Evolutionary conservation across 1,140 invertebrate genomes (phyloP), one percentile per base, ranked within the genome.

Genomic region (Frieseomelitta varia): DNA sequence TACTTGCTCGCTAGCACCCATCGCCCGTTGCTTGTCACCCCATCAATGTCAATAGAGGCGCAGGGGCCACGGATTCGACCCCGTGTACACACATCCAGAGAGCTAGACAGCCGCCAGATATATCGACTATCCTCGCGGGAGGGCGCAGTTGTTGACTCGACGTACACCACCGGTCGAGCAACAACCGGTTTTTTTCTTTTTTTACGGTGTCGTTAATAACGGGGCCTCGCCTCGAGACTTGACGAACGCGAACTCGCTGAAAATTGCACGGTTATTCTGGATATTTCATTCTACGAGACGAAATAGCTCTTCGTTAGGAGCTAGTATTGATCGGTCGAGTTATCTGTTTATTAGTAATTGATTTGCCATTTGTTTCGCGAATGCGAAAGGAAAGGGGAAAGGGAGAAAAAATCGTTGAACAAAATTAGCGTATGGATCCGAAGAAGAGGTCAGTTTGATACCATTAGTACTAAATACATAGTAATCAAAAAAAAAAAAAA

Each of bases 51-150:
- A 84, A 89, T 88, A 85, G 88, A 85, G 87, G 81, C 84, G 74
- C 80, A 87, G 88, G 86, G 85, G 69, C 77, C 63, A 68, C 39
- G 79, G 85, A 90, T 89, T 88, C 87, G 75, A 68, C 73, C 75
- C 73, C 83, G 76, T 69, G 34, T 79, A 34, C 53, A 89, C 87
- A 90, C 73, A 82, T 88, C 21, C 78, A 85, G 47, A 19, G 88
- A 87, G 63, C 51, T 88, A 83, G 88, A 91, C 91, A 90, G 85
- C 86, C 63, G 30, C 2, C 69, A 80, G 78, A 87, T 90, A 91
- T 92, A 93, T 93, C 87, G 92, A 91, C 87, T 90, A 85, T 58
- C 27, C 81, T 27, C 56, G 39, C 74, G 24, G 39, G 27, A 53
- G 27, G 34, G 47, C 3, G 3, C 17, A 30, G 30, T 53, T 56